phyloP scores from a whole-genome alignment of 2,797 vertebrate genomes.

The Bradypodion ventrale region DNA sequence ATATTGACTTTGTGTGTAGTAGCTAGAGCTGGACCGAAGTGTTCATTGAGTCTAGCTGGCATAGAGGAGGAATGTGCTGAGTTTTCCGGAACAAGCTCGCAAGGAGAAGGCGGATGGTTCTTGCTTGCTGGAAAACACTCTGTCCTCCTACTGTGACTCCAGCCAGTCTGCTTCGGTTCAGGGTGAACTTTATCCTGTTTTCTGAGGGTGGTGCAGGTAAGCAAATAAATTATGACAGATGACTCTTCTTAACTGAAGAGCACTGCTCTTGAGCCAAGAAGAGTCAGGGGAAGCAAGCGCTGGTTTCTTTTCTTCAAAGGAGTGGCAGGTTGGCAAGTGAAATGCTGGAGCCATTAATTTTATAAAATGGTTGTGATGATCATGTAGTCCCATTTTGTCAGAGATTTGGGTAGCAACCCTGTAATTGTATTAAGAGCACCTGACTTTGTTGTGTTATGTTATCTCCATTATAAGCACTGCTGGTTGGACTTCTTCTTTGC shows the following conservation, averaged over 20 bases:
- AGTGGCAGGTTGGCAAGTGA: not conserved
- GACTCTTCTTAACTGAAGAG: not conserved
- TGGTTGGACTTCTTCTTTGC: too few species aligned
- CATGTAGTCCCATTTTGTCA: not conserved
- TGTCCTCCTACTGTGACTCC: not conserved
- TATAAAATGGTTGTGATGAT: not conserved
- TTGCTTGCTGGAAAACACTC: not conserved
- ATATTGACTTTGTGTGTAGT: not conserved
- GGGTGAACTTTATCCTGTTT: not conserved
- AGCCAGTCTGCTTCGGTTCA: not conserved
- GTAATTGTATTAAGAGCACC: not conserved
- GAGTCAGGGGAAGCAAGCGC: not conserved
- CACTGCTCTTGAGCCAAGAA: too few species aligned
- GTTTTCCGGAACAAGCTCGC: not conserved
- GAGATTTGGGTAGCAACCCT: not conserved
- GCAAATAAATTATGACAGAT: not conserved
- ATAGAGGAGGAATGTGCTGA: conserved; percentile 1
- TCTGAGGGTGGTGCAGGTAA: not conserved
- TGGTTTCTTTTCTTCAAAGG: not conserved
- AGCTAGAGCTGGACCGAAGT: not conserved
- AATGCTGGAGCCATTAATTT: not conserved
- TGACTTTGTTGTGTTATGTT: too few species aligned
- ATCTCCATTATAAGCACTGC: not conserved
- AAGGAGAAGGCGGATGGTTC: not conserved
- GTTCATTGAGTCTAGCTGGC: not conserved